Conservation (phyloP, 1,140 invertebrate genomes). For the Bombus turneri region DNA sequence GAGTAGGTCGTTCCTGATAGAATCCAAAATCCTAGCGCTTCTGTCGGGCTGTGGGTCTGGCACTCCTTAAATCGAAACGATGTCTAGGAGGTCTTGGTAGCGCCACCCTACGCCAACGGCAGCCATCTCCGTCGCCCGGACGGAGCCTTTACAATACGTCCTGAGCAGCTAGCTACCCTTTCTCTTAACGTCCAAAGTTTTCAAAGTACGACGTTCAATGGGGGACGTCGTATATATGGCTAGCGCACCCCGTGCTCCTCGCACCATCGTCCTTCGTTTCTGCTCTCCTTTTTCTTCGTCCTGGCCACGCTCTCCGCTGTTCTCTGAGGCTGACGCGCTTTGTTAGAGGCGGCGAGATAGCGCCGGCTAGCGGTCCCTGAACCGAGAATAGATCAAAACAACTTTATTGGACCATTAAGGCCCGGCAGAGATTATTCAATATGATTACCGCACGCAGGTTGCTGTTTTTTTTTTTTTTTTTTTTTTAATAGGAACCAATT, state of each 20-base stretch:
- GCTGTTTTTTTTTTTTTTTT: not conserved
- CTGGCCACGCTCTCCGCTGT: conserved; percentile 17
- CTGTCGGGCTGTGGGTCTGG: conserved; percentile 49
- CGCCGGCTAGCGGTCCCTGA: conserved; percentile 46
- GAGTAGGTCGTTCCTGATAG: conserved; percentile 42
- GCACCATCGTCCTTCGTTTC: conserved; percentile 38
- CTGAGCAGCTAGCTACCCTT: conserved; percentile 78
- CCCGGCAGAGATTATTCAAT: conserved; percentile 40
- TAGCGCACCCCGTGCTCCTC: conserved; percentile 50
- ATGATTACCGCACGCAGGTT: not conserved
- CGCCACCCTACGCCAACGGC: conserved; percentile 45
- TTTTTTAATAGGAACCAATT: too few species aligned
- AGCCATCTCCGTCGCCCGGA: conserved; percentile 60
- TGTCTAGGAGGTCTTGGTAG: conserved; percentile 66
- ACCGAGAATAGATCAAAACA: conserved; percentile 56
- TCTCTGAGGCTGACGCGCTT: conserved; percentile 70
- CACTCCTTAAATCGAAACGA: conserved; percentile 73
- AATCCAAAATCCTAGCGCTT: conserved; percentile 69
- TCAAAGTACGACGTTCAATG: conserved; percentile 81
- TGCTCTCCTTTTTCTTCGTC: conserved; percentile 64
- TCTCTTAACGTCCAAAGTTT: conserved; percentile 82
- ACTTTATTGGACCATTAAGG: conserved; percentile 41
- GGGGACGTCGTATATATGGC: conserved; percentile 73
- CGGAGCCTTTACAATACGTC: conserved; percentile 80
- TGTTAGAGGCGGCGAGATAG: conserved; percentile 72